These are phyloP conservation scores for Encarsia formosa DNA, from an alignment of 2,888 invertebrate genomes.

Conservation along the genomic window DNA sequence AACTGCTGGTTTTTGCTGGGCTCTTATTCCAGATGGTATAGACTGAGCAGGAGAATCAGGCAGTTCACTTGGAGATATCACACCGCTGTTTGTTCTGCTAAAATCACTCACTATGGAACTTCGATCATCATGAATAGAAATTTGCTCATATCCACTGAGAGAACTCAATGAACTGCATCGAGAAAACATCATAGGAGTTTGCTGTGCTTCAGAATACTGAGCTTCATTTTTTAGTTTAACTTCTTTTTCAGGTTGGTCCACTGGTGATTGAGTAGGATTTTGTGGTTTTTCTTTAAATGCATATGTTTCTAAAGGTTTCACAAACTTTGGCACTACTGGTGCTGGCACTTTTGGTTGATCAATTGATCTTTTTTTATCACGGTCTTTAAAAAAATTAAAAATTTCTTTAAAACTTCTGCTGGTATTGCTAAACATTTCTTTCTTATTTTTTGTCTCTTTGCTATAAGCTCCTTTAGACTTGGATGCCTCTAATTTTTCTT, in stretches of 20 bases:
- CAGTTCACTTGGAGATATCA: conserved; percentile 88
- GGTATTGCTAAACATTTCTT: conserved; percentile 21
- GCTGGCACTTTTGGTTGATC: conserved; percentile 11
- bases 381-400: conserved; percentile 24
- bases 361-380: conserved; percentile 20
- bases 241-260: conserved; percentile 8
- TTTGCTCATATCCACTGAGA: conserved; percentile 79
- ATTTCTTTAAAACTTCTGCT: conserved; percentile 25
- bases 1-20: conserved; percentile 25
- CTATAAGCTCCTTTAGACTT: conserved; percentile 29
- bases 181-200: conserved; percentile 93
- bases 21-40: conserved; percentile 65
- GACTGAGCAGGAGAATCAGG: conserved; percentile 92
- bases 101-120: conserved; percentile 84
- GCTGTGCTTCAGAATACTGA: conserved; percentile 62
- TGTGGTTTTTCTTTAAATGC: conserved; percentile 9
- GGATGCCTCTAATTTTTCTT: conserved; percentile 26
- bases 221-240: conserved; percentile 56
- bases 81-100: conserved; percentile 73
- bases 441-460: conserved; percentile 17
- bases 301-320: conserved; percentile 10
- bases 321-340: conserved; percentile 2
- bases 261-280: not conserved
- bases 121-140: conserved; percentile 76
- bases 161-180: conserved; percentile 89